Base-by-base conservation (phyloP, 2,113 vertebrate genomes). In the Ploceus nigricollis region DNA sequence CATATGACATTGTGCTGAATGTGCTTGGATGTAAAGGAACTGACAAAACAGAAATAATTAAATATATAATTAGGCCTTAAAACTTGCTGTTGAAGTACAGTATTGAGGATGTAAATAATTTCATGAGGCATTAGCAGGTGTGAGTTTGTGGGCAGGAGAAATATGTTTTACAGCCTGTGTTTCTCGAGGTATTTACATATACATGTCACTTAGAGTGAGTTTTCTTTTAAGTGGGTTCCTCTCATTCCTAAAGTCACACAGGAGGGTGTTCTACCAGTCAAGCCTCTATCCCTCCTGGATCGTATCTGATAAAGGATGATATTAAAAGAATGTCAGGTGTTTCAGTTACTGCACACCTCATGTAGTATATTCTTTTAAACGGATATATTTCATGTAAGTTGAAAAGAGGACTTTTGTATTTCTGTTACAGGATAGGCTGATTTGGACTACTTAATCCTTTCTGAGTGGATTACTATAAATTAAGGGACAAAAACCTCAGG, bases 21-120 rank as follows among this genome's bases (percentile, higher is more conserved):
- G 58, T 90, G 73, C 80, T 89, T 66, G 83, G 87, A 75, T 95
- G 42, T 63, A 97, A 97, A 96, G 57, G 53, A 97, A 95, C 51
- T 83, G 51, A 96, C 70, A 97, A 90, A 82, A 97, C 94, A 39
- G 58, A 92, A 75, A 95, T 89, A 89, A 98, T 80, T 91, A 95
- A 97, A 97, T 94, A 92, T 92, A 75, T 91, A 92, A 97, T 79
- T 81, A 93, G 80, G 71, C n/a, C 68, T 66, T 61, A 48, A 82
- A 92, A 95, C 25, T 89, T 95, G 61, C 60, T 79, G 20, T 73
- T 81, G 56, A 96, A 96, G 39, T 37, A 48, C n/a, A 71, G 15
- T 37, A 68, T n/a, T 83, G 51, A 81, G 72, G 54, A 75, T 60
- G 57, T 17, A 53, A 71, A n/a, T 83, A 60, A 93, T 81, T 75